Conservation (phyloP, 2,113 vertebrate genomes). For the Casuarius casuarius region DNA sequence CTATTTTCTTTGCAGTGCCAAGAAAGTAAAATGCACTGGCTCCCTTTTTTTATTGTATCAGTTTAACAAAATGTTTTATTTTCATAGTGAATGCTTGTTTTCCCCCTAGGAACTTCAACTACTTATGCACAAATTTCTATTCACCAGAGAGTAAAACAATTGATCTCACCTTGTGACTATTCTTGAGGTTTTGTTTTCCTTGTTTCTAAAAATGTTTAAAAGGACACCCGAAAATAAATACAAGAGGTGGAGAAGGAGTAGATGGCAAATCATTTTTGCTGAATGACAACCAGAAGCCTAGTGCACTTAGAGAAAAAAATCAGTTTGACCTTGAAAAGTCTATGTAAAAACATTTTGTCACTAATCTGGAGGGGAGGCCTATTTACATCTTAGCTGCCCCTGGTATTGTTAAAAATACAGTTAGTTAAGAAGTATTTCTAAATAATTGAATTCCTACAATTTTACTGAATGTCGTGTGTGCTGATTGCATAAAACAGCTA, state of each 20-base stretch:
- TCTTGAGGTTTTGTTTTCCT: not conserved
- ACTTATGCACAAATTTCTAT: not conserved
- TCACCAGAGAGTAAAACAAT: not conserved
- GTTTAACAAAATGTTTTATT: not conserved
- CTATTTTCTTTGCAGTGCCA: not conserved
- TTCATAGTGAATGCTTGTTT: not conserved
- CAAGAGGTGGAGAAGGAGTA: not conserved
- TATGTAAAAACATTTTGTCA: not conserved
- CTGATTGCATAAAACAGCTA: not conserved
- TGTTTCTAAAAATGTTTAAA: not conserved
- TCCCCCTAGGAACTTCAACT: not conserved
- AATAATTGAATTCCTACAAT: not conserved
- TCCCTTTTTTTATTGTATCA: not conserved
- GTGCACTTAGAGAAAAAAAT: not conserved
- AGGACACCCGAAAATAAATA: not conserved
- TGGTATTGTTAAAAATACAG: not conserved
- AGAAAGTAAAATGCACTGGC: not conserved
- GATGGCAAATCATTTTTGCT: not conserved
- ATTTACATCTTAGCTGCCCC: not conserved
- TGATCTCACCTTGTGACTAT: not conserved
- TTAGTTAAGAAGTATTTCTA: not conserved
- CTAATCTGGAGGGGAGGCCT: not conserved
- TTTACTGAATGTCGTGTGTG: not conserved
- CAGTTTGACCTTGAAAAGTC: not conserved
- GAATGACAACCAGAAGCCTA: not conserved